Evolutionary conservation across 2,113 vertebrate genomes (phyloP), one percentile per base, ranked within the genome.

Genomic region (Ptychochromis oligacanthus): DNA sequence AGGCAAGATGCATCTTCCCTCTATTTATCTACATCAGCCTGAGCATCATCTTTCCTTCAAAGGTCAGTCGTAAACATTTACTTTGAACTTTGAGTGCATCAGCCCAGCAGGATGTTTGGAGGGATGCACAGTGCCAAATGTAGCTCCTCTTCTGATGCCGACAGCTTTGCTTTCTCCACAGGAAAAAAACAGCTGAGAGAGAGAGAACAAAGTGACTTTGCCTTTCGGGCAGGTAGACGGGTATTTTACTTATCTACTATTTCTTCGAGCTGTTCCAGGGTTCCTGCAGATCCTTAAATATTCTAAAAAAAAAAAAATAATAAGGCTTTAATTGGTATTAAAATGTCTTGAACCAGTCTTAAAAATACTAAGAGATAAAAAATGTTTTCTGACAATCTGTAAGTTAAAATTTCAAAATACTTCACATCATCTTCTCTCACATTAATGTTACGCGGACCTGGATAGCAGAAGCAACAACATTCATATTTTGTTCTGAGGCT

Each of bases 251-350:
- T 18, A 72, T 54, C 10, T 72, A 46, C 46, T 72, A 11, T 72
- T 72, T 72, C 24, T 54, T 72, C 11, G 54, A 54, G 67, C 26
- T 72, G 26, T 34, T 72, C 26, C 4, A 2, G 67, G 46, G 46
- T n/a, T 72, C 46, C 46, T 34, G 46, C 26, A n/a, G 67, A 54
- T 52, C 46, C 67, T 52, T 46, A 54, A 72, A 72, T 54, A 14
- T 17, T 72, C 12, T 31, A 2, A 70, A n/a, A 49, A n/a, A 36
- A 36, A 54, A 2, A 70, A n/a, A 49, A n/a, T 6, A 36, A 54
- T 52, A 34, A 54, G 46, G 46, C 46, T 54, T 72, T 72, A 31
- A 72, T 72, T 72, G 67, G 18, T 54, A 72, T 72, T 72, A 72
- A 72, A 72, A 72, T 54, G 17, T 52, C 49, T 72, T 72, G 15